Evolutionary conservation across 2,113 vertebrate genomes (phyloP), one percentile per base, ranked within the genome.

Genomic region (Sinocyclocheilus rhinocerous): DNA sequence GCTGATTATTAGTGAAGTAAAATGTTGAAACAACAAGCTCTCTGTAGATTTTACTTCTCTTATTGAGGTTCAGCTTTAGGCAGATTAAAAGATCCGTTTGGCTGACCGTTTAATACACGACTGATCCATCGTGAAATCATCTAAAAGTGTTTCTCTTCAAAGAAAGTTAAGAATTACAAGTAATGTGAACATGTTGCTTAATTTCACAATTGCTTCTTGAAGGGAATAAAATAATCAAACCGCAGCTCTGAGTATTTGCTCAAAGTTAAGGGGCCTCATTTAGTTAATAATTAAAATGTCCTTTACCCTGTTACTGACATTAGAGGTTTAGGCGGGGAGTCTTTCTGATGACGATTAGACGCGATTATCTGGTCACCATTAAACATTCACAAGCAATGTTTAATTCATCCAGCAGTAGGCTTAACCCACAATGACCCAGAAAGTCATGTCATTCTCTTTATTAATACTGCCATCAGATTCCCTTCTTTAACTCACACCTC

Each of bases 341-440:
- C 72, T 73, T 86, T 63, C 29, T 73, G 75, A 52, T 20, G 61
- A 52, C 65, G 67, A 86, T 72, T 81, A 69, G 73, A 70, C 15
- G 84, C 20, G 65, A 75, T 86, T 84, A 84, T 89, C 85, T 86
- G 42, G 75, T 75, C 81, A 65, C 50, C 85, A 86, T 89, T 75
- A 84, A 86, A 84, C 61, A 88, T 86, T 88, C 63, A 86, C 50
- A 15, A 15, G 55, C 39, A 52, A 59, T 89, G 81, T 65, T 86
- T 89, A 48, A 86, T 89, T 86, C 16, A 89, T 65, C 26, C 39
- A 33, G 57, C 57, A 45, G 81, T 57, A 59, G 79, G 59, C 73
- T 67, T 59, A 79, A 83, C 77, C 79, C 61, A 85, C 83, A 76
- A 55, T 57, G 61, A 67, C 48, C 67, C 45, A 52, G 5, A 76